phyloP scores from a whole-genome alignment of 2,797 vertebrate genomes.

The Paratrypauchen microcephalus region DNA sequence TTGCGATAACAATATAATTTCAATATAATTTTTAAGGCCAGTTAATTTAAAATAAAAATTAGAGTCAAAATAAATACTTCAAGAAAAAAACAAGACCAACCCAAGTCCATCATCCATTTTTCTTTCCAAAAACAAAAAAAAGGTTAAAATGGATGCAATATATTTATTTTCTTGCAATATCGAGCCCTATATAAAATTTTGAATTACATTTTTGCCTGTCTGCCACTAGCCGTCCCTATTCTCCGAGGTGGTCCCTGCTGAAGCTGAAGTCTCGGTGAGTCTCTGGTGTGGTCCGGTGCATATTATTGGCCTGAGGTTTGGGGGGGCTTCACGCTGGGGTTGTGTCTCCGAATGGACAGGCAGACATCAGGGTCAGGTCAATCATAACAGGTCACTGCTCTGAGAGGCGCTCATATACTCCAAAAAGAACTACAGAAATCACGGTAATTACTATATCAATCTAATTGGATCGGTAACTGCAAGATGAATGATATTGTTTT shows the following conservation, averaged over 20 bases:
- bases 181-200: too few species aligned
- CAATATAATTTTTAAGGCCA: too few species aligned
- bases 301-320: background rate
- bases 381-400: constrained; percentile 12
- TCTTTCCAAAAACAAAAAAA: too few species aligned
- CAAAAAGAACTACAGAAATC: background rate
- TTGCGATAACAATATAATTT: too few species aligned
- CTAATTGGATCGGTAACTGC: background rate
- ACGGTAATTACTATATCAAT: background rate
- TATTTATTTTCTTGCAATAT: too few species aligned
- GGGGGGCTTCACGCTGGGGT: background rate
- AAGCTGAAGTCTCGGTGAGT: background rate
- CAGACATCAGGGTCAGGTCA: constrained; percentile 12
- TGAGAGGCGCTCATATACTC: background rate
- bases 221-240: background rate
- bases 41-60: too few species aligned
- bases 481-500: background rate
- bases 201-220: too few species aligned
- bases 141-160: too few species aligned
- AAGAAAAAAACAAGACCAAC: too few species aligned
- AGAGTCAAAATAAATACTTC: too few species aligned
- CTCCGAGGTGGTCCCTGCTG: background rate
- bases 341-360: background rate
- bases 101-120: too few species aligned
- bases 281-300: background rate